These are phyloP conservation scores for Scaptomyza montana DNA, from an alignment of 1,140 invertebrate genomes.

Conservation along the genomic window DNA sequence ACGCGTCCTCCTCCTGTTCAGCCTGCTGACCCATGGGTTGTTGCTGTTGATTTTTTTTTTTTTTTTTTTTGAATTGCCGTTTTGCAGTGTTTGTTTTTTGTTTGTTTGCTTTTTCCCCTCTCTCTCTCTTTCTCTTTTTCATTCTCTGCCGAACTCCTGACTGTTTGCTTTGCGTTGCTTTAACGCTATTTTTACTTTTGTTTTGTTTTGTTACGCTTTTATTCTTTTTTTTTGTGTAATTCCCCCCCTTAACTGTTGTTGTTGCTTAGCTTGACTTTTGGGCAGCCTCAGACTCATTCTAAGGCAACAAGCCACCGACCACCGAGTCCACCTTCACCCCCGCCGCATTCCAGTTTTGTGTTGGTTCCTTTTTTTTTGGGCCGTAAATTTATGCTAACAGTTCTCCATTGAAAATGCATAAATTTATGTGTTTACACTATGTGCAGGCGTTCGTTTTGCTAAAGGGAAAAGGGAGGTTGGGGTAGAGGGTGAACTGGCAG, in stretches of 20 bases:
- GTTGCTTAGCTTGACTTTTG: conserved; percentile 23
- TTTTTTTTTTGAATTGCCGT: conserved; percentile 68
- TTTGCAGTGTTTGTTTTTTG: conserved; percentile 72
- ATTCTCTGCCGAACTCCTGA: conserved; percentile 50
- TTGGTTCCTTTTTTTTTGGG: conserved; percentile 51
- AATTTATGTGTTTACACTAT: conserved; percentile 83
- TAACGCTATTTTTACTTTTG: conserved; percentile 69
- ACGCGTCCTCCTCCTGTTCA: neutral
- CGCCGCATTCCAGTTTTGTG: conserved; percentile 29
- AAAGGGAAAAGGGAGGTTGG: conserved; percentile 7
- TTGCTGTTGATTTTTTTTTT: conserved; percentile 28
- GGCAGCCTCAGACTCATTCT: conserved; percentile 29
- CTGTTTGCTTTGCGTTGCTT: conserved; percentile 80
- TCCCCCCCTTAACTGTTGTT: conserved; percentile 18
- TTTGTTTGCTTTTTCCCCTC: conserved; percentile 69
- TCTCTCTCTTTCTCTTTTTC: too few relatives aligned
- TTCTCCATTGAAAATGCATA: conserved; percentile 83
- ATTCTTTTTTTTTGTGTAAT: conserved; percentile 57
- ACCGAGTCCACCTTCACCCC: conserved; percentile 3
- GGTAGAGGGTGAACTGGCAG: neutral
- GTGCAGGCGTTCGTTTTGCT: conserved; percentile 73
- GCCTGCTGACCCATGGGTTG: conserved; percentile 45
- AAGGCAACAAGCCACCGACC: neutral
- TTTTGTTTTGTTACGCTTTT: conserved; percentile 52
- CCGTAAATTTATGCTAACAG: conserved; percentile 82